Evolutionary conservation across 2,113 vertebrate genomes (phyloP), one percentile per base, ranked within the genome.

Genomic region (Ellobius talpinus): DNA sequence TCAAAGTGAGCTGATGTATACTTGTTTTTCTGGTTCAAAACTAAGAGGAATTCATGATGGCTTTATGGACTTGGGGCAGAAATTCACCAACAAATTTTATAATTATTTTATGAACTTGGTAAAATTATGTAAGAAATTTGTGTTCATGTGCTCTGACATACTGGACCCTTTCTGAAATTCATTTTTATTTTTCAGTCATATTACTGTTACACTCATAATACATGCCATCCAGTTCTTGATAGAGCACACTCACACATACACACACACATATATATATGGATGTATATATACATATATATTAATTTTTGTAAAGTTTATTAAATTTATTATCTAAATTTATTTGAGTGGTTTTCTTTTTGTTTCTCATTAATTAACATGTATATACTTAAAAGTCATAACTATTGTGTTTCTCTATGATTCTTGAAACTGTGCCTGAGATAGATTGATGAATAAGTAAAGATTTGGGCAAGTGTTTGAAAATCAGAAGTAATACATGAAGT

Each of bases 381-480:
- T 45, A 68, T 70, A 26, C 58, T 90, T 55, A 8, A 63, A 87
- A 79, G 9, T 24, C 86, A 68, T 36, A 76, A 78, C 42, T 76
- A 61, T 31, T 76, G 45, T 12, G 2, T 13, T 93, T 85, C 31
- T 68, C 91, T 78, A 29, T 72, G 74, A 78, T 7, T 6, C 14
- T 77, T 73, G 50, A 42, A 68, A 84, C 45, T 87, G 11, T 89
- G 50, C 68, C 16, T n/a, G 29, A 36, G 5, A 26, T 23, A 23
- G 65, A 52, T 13, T 86, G 14, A 66, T 63, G 29, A 91, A 82
- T 77, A 88, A 96, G 13, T 77, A 73, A 92, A 42, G 78, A 90
- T 94, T 24, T 73, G 82, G 81, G 23, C 89, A 70, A n/a, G 89
- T 3, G 23, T 88, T 89, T 76, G 42, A 94, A 97, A 93, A 89